Evolutionary conservation across 2,113 vertebrate genomes (phyloP), one percentile per base, ranked within the genome.

Genomic region (Aegithalos caudatus): DNA sequence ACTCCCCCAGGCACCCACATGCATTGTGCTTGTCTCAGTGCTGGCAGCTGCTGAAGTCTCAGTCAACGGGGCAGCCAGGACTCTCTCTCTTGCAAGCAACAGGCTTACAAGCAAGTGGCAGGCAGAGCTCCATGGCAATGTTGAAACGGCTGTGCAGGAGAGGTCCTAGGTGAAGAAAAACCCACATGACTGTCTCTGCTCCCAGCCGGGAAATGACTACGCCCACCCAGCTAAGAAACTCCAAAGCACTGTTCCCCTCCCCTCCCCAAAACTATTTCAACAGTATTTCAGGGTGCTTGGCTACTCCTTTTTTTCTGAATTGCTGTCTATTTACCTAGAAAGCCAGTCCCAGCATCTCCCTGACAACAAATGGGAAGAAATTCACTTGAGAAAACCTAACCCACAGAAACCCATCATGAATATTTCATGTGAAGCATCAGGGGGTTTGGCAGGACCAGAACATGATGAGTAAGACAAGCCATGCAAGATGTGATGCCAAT

Each of bases 121-220:
- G 31, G 25, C 35, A 42, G 44, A 67, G 9, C 29, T 66, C 61
- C 31, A 31, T 20, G 37, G 70, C 51, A 85, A 1, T 57, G 60
- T 50, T 50, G 44, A 74, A 66, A 58, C 16, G 2, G 2, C 61
- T 42, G 16, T 25, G 13, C 37, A 22, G 37, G 25, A 50, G 25
- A 40, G 5, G 25, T 66, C 31, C 37, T 57, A 35, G 24, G 31
- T 56, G 28, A 21, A 76, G 42, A 38, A 57, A 50, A 6, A 0
- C 8, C 9, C 13, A 17, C 9, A 6, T 14, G 4, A 48, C 42
- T 65, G 12, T 56, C 14, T 54, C 22, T 72, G 14, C 28, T 84
- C 18, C 14, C 31, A 74, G 42, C 29, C 0, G 1, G 35, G 12
- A 29, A 74, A 16, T 4, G 3, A n/a, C 42, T 65, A 14, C 8